A percentile compares a stretch with the other conserved stretches of the same genome.
Evolutionary conservation across 2,113 vertebrate species (phyloP).

Genomic region (Rhea pennata): DNA sequence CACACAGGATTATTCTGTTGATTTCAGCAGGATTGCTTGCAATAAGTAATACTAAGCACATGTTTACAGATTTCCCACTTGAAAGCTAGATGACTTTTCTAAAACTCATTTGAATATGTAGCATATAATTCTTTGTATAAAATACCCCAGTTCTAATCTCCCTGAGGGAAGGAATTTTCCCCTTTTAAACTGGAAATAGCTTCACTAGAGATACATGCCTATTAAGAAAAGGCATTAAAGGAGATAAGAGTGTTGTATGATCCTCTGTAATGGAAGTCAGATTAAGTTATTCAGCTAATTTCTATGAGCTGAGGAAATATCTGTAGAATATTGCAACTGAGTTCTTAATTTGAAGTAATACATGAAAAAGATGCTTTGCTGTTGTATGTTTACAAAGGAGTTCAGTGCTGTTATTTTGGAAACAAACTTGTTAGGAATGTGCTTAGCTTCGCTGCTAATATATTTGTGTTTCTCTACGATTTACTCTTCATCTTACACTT

Average conservation of each 20-base stretch:
- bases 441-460: neutral
- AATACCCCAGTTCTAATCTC: neutral
- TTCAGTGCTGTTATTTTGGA: neutral
- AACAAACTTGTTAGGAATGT: neutral
- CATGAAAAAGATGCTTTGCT: neutral
- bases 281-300: neutral
- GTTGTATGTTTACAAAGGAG: neutral
- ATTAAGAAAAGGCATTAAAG: neutral
- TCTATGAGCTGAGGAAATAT: neutral
- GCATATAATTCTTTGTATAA: neutral
- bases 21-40: neutral
- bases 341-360: neutral
- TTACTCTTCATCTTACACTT: neutral
- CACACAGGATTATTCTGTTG: neutral
- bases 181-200: neutral
- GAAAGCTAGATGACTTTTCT: neutral
- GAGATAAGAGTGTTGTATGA: neutral
- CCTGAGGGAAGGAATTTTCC: neutral
- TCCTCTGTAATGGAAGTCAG: neutral
- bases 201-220: neutral
- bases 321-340: neutral
- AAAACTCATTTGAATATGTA: neutral
- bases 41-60: rapidly evolving
- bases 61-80: neutral
- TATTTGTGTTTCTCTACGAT: neutral